Evolutionary conservation across 2,113 vertebrate species (phyloP), one percentile per base, ranked within the genome.

Genomic region (Phaethon lepturus): DNA sequence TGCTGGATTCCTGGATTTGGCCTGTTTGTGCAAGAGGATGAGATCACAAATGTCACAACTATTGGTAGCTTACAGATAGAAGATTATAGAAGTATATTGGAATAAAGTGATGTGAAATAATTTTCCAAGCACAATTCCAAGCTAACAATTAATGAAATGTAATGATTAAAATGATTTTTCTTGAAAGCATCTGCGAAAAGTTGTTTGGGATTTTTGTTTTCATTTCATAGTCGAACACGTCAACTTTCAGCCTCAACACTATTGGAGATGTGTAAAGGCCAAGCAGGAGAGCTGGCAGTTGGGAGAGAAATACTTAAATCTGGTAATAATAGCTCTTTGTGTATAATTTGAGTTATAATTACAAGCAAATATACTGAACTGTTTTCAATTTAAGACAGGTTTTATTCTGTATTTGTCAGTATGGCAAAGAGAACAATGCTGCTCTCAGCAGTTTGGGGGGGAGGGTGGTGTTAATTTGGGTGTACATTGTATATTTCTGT

Each of bases 281-380:
- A 99, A 97, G 98, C 98, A 4, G 99, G 99, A 80, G 99, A 99
- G 92, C 95, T 99, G 88, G 99, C 99, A 60, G 98, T 99, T 90
- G 99, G 99, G 35, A 98, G 99, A 98, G 99, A 99, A 95, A 99
- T 99, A 96, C 98, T 99, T 90, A 99, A 99, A 98, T 99, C 99
- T 97, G 99, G 99, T 99, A 98, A 98, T 74, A 73, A 68, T 56
- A 91, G 73, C 28, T 96, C 63, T 78, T 90, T 77, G 42, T 89
- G 25, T 74, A 23, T 45, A 81, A 68, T 31, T 31, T 74, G 4
- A 71, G 64, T 52, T 86, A 38, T 29, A 59, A 33, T 74, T 69
- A 22, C 13, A 68, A 73, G 33, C 24, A 71, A 81, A 79, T 56
- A 64, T 52, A 55, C 12, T 42, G 38, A 78, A 68, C 17, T 24